Evolutionary conservation across 2,888 invertebrate species (phyloP).

Genomic region (Tenthredo distinguenda): DNA sequence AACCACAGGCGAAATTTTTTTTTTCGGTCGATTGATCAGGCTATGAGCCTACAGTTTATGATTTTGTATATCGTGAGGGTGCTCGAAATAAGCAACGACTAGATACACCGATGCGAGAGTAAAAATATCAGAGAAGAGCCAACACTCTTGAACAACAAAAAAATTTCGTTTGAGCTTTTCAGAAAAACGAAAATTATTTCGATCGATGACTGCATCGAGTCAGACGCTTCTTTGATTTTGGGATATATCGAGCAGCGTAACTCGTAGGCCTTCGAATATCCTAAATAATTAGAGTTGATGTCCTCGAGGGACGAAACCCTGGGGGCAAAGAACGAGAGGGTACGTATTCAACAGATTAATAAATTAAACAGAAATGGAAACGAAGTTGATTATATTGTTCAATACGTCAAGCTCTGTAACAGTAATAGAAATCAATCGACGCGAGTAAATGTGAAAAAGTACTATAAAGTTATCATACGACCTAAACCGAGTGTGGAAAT

Average conservation of each 20-base stretch:
- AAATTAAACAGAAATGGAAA: not conserved
- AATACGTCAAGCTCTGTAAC: not conserved
- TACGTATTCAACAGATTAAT: not conserved
- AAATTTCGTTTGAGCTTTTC: too few species aligned
- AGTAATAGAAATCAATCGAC: not conserved
- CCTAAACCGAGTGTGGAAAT: not conserved
- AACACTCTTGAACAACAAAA: not conserved
- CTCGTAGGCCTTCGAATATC: not conserved
- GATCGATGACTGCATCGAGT: not conserved
- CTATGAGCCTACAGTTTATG: not conserved
- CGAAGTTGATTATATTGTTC: not conserved
- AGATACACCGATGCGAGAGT: not conserved
- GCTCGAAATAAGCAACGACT: not conserved
- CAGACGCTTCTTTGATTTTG: not conserved
- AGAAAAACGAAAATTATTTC: not conserved
- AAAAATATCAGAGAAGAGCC: not conserved
- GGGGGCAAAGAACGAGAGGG: not conserved
- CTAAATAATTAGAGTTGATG: not conserved
- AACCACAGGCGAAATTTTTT: not conserved
- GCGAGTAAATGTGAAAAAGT: not conserved
- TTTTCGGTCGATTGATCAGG: not conserved
- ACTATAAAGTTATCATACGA: not conserved
- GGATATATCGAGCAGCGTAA: not conserved
- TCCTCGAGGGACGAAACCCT: conserved; percentile 5
- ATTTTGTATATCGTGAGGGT: not conserved